Evolutionary conservation across 2,113 vertebrate species (phyloP).

Genomic region (Atrichornis clamosus): DNA sequence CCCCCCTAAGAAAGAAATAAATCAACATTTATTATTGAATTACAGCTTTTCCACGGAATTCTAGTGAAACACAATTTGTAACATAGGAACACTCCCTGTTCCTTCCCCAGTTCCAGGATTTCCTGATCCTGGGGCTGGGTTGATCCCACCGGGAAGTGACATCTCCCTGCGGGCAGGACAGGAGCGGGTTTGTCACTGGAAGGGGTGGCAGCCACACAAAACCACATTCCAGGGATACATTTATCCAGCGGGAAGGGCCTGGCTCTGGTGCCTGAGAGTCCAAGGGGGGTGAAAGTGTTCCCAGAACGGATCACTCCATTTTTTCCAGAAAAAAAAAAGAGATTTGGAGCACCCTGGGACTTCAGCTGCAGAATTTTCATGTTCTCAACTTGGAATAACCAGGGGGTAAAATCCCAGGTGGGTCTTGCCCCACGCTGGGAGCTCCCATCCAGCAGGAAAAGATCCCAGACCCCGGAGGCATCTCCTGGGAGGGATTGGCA

Average conservation of each 20-base stretch:
- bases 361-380: not conserved
- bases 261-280: not conserved
- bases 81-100: not conserved
- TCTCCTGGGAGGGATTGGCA: not conserved
- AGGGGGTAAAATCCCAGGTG: not conserved
- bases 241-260: not conserved
- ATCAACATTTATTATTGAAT: not conserved
- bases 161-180: not conserved
- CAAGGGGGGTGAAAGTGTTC: too few species aligned
- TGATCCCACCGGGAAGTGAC: not conserved
- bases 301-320: not conserved
- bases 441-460: not conserved
- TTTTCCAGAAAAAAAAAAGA: not conserved
- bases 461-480: not conserved
- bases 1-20: not conserved
- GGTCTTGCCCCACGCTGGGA: not conserved
- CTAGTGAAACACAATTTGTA: not conserved
- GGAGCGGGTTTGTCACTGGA: accelerated
- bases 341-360: not conserved
- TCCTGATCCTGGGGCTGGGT: not conserved
- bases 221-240: not conserved
- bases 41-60: not conserved
- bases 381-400: not conserved
- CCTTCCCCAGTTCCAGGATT: not conserved
- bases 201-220: not conserved